Conservation (phyloP, 2,797 vertebrate species). For the Oceanodroma leucorhoa region DNA sequence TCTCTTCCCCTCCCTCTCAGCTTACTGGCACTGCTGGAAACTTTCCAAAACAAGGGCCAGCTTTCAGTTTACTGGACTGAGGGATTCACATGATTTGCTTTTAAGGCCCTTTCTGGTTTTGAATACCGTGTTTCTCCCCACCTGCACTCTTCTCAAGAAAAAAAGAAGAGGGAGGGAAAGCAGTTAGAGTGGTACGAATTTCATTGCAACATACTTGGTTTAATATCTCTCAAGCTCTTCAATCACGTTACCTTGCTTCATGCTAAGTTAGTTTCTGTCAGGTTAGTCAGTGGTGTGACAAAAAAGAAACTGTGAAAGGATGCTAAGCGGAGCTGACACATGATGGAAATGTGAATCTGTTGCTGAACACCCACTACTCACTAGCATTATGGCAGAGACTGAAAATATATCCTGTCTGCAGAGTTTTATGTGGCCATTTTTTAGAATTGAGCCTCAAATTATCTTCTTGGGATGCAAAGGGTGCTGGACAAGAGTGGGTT, state of each 20-base stretch:
- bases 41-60: neutral
- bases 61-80: neutral
- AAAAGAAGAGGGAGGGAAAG: neutral
- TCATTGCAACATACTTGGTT: neutral
- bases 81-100: neutral
- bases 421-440: neutral
- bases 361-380: neutral
- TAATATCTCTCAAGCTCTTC: neutral
- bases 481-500: neutral
- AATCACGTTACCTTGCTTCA: neutral
- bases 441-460: neutral
- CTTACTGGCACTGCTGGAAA: neutral
- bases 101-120: neutral
- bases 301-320: neutral
- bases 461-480: neutral
- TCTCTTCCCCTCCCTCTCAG: neutral
- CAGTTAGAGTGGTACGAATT: neutral
- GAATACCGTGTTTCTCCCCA: neutral
- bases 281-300: neutral
- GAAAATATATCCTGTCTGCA: neutral
- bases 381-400: neutral
- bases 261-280: neutral
- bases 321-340: accelerated
- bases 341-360: neutral
- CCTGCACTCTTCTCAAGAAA: neutral